Evolutionary conservation across 92 coral and sea anemone genomes (phyloP).

Genomic region (Metridium senile): DNA sequence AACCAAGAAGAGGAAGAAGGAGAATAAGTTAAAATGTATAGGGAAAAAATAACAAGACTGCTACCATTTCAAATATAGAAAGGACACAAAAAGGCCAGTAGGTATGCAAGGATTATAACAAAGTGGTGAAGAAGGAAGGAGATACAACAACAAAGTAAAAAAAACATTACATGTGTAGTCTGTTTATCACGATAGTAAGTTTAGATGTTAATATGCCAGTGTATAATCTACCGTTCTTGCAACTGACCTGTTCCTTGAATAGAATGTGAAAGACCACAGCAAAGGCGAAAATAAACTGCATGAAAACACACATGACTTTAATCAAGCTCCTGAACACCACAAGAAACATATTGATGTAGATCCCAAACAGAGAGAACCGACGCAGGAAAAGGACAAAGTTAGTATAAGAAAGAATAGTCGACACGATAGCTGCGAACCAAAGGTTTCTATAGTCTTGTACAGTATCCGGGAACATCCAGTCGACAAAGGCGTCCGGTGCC

Average conservation of each 20-base stretch:
- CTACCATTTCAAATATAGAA: too few relatives aligned
- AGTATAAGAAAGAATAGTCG: conserved; percentile 70
- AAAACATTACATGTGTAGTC: too few relatives aligned
- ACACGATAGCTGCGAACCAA: conserved; percentile 61
- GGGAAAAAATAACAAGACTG: too few relatives aligned
- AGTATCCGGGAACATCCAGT: conserved; percentile 32
- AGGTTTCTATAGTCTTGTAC: conserved; percentile 32
- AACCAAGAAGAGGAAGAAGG: too few relatives aligned
- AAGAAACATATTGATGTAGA: conserved; percentile 68
- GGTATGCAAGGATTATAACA: too few relatives aligned
- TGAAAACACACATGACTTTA: conserved; percentile 58
- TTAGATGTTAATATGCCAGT: background rate
- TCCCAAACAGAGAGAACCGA: conserved; percentile 56
- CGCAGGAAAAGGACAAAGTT: conserved; percentile 75
- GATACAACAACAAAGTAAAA: too few relatives aligned
- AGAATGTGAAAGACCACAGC: conserved; percentile 63
- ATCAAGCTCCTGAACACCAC: conserved; percentile 61
- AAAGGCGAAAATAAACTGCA: conserved; percentile 50
- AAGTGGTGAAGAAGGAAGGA: too few relatives aligned
- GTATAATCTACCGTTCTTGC: background rate
- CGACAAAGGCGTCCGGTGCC: conserved; percentile 7
- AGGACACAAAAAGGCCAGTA: too few relatives aligned
- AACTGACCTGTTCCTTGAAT: conserved; percentile 65
- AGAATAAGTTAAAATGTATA: too few relatives aligned
- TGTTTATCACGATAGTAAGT: too few relatives aligned